Conservation (phyloP, 2,113 vertebrate species). For the Nymphicus hollandicus region DNA sequence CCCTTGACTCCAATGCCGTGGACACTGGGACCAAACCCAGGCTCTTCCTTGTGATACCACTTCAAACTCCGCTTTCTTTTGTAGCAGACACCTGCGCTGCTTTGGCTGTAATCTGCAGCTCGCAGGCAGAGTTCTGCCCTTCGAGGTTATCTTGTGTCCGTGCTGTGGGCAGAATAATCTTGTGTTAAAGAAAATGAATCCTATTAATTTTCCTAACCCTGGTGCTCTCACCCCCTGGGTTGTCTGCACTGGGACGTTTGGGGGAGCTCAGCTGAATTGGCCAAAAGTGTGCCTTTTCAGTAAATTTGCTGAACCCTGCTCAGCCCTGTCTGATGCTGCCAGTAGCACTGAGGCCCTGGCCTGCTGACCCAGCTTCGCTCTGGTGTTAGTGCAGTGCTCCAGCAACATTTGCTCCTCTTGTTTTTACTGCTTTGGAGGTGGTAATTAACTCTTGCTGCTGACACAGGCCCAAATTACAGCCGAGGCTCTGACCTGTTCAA, state of each 20-base stretch:
- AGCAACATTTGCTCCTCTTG: neutral
- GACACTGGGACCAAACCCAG: neutral
- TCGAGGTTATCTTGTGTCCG: neutral
- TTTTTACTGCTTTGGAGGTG: neutral
- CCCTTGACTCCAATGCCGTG: neutral
- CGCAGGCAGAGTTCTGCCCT: neutral
- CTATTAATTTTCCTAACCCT: neutral
- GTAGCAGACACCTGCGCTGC: accelerated
- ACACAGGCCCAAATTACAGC: neutral
- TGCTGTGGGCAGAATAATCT: neutral
- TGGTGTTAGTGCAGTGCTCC: accelerated
- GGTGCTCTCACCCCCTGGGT: neutral
- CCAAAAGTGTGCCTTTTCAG: neutral
- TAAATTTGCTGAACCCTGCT: neutral
- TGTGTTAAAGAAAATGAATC: neutral
- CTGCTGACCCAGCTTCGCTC: accelerated
- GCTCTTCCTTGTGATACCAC: neutral
- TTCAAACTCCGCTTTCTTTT: neutral
- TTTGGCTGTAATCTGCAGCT: accelerated
- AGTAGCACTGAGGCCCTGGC: neutral
- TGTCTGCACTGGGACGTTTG: neutral
- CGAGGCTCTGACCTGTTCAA: accelerated
- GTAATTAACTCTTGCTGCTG: neutral
- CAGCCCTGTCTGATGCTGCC: accelerated
- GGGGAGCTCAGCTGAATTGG: neutral